phyloP scores from a whole-genome alignment of 2,797 vertebrate species.

The Malacoctenus gilli region DNA sequence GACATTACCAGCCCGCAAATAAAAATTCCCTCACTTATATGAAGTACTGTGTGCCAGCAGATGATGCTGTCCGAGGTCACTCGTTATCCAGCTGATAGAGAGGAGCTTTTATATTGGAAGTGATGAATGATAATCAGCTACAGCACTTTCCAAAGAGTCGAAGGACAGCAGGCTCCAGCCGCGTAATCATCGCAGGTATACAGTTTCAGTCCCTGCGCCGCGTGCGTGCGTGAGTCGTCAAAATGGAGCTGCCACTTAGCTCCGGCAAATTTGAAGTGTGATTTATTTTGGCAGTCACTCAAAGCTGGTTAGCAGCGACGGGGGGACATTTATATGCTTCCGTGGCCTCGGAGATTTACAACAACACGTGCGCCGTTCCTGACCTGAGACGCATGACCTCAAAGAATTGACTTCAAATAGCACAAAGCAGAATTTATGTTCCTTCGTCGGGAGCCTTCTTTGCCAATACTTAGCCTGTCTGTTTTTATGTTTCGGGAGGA shows the following conservation, averaged over 20 bases:
- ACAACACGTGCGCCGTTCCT: not conserved
- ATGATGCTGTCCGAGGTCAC: not conserved
- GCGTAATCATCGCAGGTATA: constrained; percentile 16
- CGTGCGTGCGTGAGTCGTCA: not conserved
- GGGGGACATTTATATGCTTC: constrained; percentile 8
- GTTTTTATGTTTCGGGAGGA: not conserved
- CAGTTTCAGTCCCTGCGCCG: not conserved
- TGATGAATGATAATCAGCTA: constrained; percentile 3
- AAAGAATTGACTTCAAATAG: not conserved
- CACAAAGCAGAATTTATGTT: not conserved
- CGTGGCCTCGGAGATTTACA: constrained; percentile 12
- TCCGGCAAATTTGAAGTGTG: constrained; percentile 30
- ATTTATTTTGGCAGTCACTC: constrained; percentile 37
- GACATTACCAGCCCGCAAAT: constrained; percentile 1
- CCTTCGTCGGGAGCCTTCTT: not conserved
- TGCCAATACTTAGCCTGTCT: not conserved
- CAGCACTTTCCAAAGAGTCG: not conserved
- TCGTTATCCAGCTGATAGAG: constrained; percentile 3
- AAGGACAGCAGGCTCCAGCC: constrained; percentile 6
- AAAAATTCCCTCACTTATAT: constrained; percentile 10
- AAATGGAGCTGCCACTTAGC: constrained; percentile 26
- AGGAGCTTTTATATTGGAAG: constrained; percentile 11
- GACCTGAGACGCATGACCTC: not conserved
- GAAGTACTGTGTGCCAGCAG: not conserved
- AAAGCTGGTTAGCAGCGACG: constrained; percentile 3